A percentile compares a stretch with the other conserved stretches of the same genome.
phyloP scores from a whole-genome alignment of 2,888 invertebrate species.

The Luffia ferchaultella region DNA sequence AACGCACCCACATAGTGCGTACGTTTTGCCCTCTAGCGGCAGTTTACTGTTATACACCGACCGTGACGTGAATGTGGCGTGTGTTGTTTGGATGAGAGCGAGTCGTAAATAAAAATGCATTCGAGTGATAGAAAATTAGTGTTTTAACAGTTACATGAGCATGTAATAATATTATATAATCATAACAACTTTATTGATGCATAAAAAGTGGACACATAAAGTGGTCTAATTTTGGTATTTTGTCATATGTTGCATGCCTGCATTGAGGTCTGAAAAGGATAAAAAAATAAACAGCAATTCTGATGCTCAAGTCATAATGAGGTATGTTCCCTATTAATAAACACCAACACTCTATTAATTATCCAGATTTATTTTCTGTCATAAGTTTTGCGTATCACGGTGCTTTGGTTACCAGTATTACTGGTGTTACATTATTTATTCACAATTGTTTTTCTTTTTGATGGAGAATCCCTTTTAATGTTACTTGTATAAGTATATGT shows the following conservation, averaged over 20 bases:
- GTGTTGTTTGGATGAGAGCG: constrained; percentile 62
- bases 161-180: constrained; percentile 30
- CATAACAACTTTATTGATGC: constrained; percentile 25
- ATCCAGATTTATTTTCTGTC: too few species aligned
- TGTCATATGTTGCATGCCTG: constrained; percentile 63
- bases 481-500: too few species aligned
- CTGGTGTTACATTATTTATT: too few species aligned
- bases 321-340: constrained; percentile 43
- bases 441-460: too few species aligned
- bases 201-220: constrained; percentile 25
- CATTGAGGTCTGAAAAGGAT: constrained; percentile 57
- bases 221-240: constrained; percentile 47
- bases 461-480: too few species aligned
- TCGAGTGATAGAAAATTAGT: constrained; percentile 34
- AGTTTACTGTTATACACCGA: constrained; percentile 45
- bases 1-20: not conserved
- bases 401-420: not conserved
- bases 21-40: constrained; percentile 42
- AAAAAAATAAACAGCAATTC: constrained; percentile 58
- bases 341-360: too few species aligned
- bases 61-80: constrained; percentile 68
- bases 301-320: constrained; percentile 59
- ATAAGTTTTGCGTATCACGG: too few species aligned
- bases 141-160: constrained; percentile 33
- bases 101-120: constrained; percentile 63